phyloP scores from a whole-genome alignment of 2,113 vertebrate genomes.

The Bubo scandiacus region DNA sequence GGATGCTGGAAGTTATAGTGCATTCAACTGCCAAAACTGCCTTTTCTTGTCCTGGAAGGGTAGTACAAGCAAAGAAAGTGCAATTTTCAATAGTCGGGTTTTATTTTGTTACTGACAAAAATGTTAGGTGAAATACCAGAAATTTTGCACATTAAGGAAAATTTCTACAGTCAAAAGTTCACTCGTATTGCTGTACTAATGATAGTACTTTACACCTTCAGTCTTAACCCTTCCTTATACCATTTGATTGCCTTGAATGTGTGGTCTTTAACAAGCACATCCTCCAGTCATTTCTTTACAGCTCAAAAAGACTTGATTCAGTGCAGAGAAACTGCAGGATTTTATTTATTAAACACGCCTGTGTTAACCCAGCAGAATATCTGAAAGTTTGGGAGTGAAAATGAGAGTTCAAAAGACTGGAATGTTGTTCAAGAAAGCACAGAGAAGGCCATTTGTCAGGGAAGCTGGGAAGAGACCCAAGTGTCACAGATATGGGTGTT shows the following conservation, averaged over 20 bases:
- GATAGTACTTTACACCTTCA: background rate
- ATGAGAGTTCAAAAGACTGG: background rate
- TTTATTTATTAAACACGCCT: constrained; percentile 26
- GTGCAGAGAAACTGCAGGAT: background rate
- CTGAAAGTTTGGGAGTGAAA: background rate
- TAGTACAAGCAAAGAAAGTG: background rate
- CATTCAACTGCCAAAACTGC: constrained; percentile 17
- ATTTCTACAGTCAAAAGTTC: constrained; percentile 2
- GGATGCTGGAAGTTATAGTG: constrained; percentile 25
- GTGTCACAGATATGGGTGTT: background rate
- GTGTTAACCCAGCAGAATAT: background rate
- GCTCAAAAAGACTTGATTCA: background rate
- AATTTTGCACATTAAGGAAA: background rate
- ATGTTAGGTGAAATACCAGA: background rate
- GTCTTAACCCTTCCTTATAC: background rate
- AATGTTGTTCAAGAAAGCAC: background rate
- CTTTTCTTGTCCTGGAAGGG: constrained; percentile 22
- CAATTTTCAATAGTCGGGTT: background rate
- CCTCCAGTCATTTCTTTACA: background rate
- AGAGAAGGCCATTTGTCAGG: background rate
- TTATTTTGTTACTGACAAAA: background rate
- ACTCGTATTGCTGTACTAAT: background rate
- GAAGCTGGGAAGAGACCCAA: constrained; percentile 4
- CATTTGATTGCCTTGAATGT: background rate
- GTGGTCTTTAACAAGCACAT: background rate